These are phyloP conservation scores for Thripadectes ignobilis DNA, from an alignment of 2,797 vertebrate genomes.

Conservation along the genomic window DNA sequence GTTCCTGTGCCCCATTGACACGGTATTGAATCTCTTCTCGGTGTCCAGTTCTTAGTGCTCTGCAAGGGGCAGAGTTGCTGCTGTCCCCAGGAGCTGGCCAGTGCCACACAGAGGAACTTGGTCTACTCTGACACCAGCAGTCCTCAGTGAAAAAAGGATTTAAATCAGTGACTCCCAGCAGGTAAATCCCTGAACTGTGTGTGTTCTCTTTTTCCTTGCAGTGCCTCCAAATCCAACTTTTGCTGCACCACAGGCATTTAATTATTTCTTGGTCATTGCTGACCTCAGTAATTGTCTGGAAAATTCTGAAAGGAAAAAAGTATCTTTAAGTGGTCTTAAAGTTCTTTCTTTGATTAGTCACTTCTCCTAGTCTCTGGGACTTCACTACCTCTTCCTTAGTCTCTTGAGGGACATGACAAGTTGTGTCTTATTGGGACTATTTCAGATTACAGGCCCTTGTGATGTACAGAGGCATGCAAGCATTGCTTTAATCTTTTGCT, in stretches of 20 bases:
- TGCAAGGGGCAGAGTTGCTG: not conserved
- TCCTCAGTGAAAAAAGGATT: not conserved
- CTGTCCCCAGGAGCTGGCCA: not conserved
- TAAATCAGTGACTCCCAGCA: not conserved
- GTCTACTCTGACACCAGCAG: not conserved
- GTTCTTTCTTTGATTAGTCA: not conserved
- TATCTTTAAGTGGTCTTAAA: not conserved
- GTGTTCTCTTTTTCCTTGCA: not conserved
- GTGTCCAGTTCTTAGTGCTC: not conserved
- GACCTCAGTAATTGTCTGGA: not conserved
- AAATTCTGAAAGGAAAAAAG: not conserved
- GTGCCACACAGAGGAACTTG: not conserved
- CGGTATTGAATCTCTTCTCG: fast-evolving
- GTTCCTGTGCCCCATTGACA: not conserved
- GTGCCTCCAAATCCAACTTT: not conserved
- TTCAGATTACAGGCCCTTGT: not conserved
- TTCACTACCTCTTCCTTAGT: not conserved
- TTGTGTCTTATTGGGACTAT: not conserved
- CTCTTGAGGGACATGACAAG: not conserved
- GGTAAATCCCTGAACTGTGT: not conserved
- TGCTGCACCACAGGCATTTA: not conserved
- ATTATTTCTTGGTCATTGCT: not conserved
- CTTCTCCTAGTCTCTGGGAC: not conserved
- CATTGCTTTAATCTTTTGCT: not conserved
- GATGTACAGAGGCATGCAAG: not conserved